A percentile compares a stretch with the other conserved stretches of the same genome.
Evolutionary conservation across 2,113 vertebrate genomes (phyloP).

Genomic region (Lonchura striata): DNA sequence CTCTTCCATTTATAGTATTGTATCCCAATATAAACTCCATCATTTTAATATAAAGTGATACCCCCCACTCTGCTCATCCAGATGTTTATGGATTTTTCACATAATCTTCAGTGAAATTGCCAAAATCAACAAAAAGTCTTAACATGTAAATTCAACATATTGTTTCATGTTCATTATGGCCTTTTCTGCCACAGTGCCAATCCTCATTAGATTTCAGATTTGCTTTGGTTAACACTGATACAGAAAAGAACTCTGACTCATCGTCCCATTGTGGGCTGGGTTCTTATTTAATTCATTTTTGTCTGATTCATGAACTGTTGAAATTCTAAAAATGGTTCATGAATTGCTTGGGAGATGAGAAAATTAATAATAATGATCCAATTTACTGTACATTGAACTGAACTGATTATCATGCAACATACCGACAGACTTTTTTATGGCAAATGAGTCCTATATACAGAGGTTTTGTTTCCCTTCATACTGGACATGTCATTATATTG

Average conservation of each 20-base stretch:
- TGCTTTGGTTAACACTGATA: constrained; percentile 73
- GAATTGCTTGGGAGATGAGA: constrained; percentile 79
- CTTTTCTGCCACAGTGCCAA: constrained; percentile 77
- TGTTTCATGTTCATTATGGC: constrained; percentile 82
- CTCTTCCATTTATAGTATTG: constrained; percentile 83
- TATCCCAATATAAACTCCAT: constrained; percentile 82
- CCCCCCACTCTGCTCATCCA: constrained; percentile 72
- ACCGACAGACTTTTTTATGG: constrained; percentile 70
- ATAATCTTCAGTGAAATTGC: constrained; percentile 80
- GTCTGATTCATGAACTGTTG: constrained; percentile 79
- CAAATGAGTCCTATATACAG: constrained; percentile 68
- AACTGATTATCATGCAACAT: constrained; percentile 79
- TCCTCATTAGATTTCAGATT: constrained; percentile 82
- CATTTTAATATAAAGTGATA: constrained; percentile 71
- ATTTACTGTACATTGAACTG: constrained; percentile 78
- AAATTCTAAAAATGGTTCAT: constrained; percentile 79
- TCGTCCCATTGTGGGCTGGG: constrained; percentile 76
- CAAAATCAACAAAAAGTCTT: constrained; percentile 82
- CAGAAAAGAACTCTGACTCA: constrained; percentile 80
- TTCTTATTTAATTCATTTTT: constrained; percentile 78
- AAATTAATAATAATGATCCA: constrained; percentile 84
- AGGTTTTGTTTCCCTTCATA: constrained; percentile 69
- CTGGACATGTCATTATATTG: constrained; percentile 69
- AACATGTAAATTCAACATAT: constrained; percentile 83
- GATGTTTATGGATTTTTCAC: constrained; percentile 81